Percentiles rank a stretch among this genome's conserved stretches.
Evolutionary conservation across 92 coral and sea anemone genomes (phyloP).

Genomic region (Phenganax marumi): DNA sequence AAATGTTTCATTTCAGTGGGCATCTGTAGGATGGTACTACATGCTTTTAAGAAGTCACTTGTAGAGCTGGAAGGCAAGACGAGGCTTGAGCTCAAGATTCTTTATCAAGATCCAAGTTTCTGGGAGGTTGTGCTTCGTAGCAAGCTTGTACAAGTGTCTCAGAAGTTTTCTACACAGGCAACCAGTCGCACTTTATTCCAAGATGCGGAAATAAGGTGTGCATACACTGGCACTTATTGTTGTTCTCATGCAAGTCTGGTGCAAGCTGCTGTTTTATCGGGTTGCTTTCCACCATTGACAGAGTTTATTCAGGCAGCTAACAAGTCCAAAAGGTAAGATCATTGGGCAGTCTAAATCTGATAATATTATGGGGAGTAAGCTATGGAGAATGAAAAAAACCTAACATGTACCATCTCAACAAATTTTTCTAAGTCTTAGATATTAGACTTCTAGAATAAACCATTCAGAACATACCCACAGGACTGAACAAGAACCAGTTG

Average conservation of each 20-base stretch:
- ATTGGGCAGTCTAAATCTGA: background rate
- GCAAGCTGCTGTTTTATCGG: constrained; percentile 74
- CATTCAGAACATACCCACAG: too few relatives aligned
- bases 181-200: constrained; percentile 85
- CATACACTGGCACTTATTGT: constrained; percentile 86
- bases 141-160: constrained; percentile 83
- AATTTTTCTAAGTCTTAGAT: too few relatives aligned
- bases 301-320: constrained; percentile 61
- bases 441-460: too few relatives aligned
- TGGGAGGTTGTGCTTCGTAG: constrained; percentile 82
- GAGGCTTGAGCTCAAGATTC: constrained; percentile 77
- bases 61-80: constrained; percentile 89
- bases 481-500: too few relatives aligned
- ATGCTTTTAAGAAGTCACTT: constrained; percentile 78
- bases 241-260: constrained; percentile 94
- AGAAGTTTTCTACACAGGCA: constrained; percentile 89
- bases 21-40: constrained; percentile 71
- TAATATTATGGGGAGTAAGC: too few relatives aligned
- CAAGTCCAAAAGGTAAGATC: constrained; percentile 57
- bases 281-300: constrained; percentile 80
- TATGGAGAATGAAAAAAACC: too few relatives aligned
- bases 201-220: constrained; percentile 93
- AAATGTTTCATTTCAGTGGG: constrained; percentile 54
- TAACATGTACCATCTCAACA: too few relatives aligned
- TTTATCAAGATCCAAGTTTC: constrained; percentile 70